Evolutionary conservation across 2,113 vertebrate genomes (phyloP), one percentile per base, ranked within the genome.

Genomic region (Artemisiospiza belli): DNA sequence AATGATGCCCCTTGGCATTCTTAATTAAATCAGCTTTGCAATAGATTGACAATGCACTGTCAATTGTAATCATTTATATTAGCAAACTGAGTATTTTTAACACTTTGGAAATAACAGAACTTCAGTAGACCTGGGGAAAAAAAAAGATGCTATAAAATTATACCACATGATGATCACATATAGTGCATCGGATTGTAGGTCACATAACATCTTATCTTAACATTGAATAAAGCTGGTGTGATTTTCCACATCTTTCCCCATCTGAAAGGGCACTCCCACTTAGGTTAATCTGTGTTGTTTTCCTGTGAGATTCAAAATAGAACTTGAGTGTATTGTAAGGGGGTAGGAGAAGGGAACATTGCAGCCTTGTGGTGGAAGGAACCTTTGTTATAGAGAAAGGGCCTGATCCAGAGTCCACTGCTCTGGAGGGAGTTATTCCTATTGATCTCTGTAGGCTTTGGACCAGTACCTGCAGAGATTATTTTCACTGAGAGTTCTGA

Each of bases 61-160:
- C 99, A 99, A 98, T 99, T 98, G 98, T 98, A 98, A 98, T 99
- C 86, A 99, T 98, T 99, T 98, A 98, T 98, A 98, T 98, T 96
- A 98, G 98, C 98, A 97, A 97, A 97, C 97, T 25, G 95, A 98
- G 96, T 98, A 97, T 98, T 98, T 96, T 97, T 98, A 98, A 98
- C 74, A 88, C 85, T 97, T 97, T 84, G 82, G 79, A 96, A 96
- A 94, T 93, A 96, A 80, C 83, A 77, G 76, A 86, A 95, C 77
- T 96, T 95, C 94, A 70, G 80, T 41, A 21, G 81, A 90, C 81
- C 73, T 81, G 61, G 85, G 13, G 5, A 44, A 62, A 63, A 66
- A 85, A 67, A 73, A 84, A 62, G 31, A 55, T 20, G 10, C 37
- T 77, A 33, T 91, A 92, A 88, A 96, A 96, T 95, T 76, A 76